A percentile compares a stretch with the other conserved stretches of the same genome.
Conservation (phyloP, 2,113 vertebrate species). For the Brachionichthys hirsutus region DNA sequence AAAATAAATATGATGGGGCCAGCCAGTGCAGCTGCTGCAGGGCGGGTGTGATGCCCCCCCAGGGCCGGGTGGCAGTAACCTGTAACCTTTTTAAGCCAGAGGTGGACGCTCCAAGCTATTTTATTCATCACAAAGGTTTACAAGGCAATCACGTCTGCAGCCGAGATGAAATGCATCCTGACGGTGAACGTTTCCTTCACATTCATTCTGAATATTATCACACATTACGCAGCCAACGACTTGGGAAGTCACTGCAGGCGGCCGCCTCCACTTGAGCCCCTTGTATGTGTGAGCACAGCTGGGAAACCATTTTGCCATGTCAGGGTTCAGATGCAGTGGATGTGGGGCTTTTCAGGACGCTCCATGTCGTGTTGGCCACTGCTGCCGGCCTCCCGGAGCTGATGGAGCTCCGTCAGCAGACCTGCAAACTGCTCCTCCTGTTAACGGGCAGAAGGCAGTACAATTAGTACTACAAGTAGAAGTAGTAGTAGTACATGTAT, state of each 20-base stretch:
- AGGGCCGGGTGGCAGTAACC: no score
- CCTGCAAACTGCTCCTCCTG: conserved; percentile 80
- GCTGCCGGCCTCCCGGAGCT: conserved; percentile 46
- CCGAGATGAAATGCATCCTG: conserved; percentile 2
- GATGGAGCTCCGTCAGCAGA: conserved; percentile 64
- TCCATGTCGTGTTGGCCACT: conserved; percentile 42
- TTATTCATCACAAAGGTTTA: conserved; percentile 18
- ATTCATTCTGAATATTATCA: not conserved
- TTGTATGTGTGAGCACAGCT: no score
- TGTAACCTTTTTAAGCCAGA: no score
- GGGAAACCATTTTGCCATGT: not conserved
- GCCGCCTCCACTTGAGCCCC: no score
- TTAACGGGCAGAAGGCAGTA: not conserved
- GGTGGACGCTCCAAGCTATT: no score
- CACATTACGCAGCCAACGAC: not conserved
- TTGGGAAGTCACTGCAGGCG: no score
- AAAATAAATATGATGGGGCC: no score
- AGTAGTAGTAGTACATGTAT: not conserved
- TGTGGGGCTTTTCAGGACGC: conserved; percentile 32
- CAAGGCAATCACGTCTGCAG: conserved; percentile 1
- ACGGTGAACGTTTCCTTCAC: not conserved
- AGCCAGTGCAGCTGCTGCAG: no score
- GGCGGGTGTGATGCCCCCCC: no score
- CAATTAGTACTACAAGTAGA: no score
- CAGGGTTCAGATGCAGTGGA: conserved; percentile 43